Percentiles rank a stretch among this genome's conserved stretches.
Conservation (phyloP, 2,797 vertebrate species). For the Sebastiscus albofasciatus region DNA sequence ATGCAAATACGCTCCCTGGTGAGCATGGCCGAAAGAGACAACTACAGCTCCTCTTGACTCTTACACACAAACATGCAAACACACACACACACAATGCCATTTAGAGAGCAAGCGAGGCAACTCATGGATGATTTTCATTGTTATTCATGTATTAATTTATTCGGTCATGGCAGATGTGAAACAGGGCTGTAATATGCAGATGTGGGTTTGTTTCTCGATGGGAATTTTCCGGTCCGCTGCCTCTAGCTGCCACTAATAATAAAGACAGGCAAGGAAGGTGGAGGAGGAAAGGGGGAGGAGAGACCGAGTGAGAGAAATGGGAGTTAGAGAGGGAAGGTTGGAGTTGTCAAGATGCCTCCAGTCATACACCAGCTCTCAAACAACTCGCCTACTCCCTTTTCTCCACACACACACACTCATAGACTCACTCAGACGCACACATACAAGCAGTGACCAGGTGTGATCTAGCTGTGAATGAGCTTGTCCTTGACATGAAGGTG, state of each 20-base stretch:
- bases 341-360: constrained; percentile 70
- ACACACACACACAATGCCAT: constrained; percentile 52
- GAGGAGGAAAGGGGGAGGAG: constrained; percentile 9
- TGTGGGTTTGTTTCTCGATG: constrained; percentile 83
- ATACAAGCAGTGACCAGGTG: constrained; percentile 69
- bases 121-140: constrained; percentile 80
- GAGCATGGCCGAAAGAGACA: constrained; percentile 31
- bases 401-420: constrained; percentile 23
- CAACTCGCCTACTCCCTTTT: constrained; percentile 15
- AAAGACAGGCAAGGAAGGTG: constrained; percentile 73
- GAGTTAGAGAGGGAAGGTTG: constrained; percentile 40
- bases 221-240: constrained; percentile 83
- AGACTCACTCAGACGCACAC: background rate
- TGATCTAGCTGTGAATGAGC: constrained; percentile 63
- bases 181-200: constrained; percentile 85
- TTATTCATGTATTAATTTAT: constrained; percentile 88
- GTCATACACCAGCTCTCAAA: constrained; percentile 52
- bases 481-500: constrained; percentile 78
- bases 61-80: constrained; percentile 5
- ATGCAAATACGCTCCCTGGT: constrained; percentile 51
- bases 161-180: constrained; percentile 76
- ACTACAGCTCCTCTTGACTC: constrained; percentile 17
- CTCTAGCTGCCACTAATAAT: constrained; percentile 83
- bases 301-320: background rate
- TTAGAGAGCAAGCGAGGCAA: constrained; percentile 65